Evolutionary conservation across 1,140 invertebrate species (phyloP).

Genomic region (Lineus longissimus): DNA sequence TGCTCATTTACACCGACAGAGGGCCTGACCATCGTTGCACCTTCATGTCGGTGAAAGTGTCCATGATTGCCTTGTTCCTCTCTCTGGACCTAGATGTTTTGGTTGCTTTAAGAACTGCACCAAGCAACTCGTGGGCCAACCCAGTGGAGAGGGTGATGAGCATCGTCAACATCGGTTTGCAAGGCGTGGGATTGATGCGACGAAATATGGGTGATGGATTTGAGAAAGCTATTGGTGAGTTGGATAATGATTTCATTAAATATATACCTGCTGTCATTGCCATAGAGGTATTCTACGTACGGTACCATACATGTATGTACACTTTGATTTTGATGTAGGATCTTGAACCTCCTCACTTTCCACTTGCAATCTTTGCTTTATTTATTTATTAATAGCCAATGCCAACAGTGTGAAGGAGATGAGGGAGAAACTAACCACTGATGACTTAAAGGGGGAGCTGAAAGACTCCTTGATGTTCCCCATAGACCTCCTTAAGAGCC

Average conservation of each 20-base stretch:
- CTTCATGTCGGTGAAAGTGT: slow-evolving; percentile 16
- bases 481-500: slow-evolving; percentile 2
- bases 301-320: neutral
- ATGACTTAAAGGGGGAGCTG: neutral
- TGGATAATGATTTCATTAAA: neutral
- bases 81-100: slow-evolving; percentile 18
- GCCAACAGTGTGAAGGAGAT: slow-evolving; percentile 7
- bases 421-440: neutral
- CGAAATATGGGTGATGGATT: neutral
- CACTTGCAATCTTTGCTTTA: too few species aligned
- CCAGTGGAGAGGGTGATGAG: slow-evolving; percentile 17
- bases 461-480: neutral
- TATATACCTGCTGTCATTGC: too few species aligned
- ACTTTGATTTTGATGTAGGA: neutral
- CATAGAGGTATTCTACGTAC: neutral
- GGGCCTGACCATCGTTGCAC: slow-evolving; percentile 22
- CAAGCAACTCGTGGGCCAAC: slow-evolving; percentile 18
- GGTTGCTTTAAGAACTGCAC: slow-evolving; percentile 16
- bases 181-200: slow-evolving; percentile 12
- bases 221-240: slow-evolving; percentile 5
- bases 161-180: slow-evolving; percentile 17
- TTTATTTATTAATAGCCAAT: neutral
- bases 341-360: too few species aligned
- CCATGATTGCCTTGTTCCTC: slow-evolving; percentile 10
- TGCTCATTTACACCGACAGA: slow-evolving; percentile 21